Evolutionary conservation across 2,888 invertebrate genomes (phyloP), one percentile per base, ranked within the genome.

Genomic region (Cylindroiulus punctatus): DNA sequence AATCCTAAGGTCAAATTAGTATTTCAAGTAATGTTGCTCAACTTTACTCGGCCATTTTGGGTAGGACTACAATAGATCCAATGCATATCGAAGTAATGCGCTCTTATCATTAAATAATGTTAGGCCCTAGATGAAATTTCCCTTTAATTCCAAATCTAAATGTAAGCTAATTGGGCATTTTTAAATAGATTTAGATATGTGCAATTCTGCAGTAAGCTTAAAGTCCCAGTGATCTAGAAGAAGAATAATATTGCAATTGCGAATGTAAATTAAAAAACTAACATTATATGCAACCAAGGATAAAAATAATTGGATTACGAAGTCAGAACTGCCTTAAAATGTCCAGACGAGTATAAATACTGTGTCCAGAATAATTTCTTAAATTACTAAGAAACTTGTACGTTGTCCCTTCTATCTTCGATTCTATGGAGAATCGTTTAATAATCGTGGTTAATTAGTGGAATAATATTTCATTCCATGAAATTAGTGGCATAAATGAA

Each of bases 251-350:
- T n/a, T 52, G n/a, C 52, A 52, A 52, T 52, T 52, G n/a, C 52
- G n/a, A 52, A 52, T n/a, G 52, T 52, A 19, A 52, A n/a, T 19
- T 3, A 1, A 52, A 52, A 52, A 52, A 52, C 52, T 19, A 52
- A 52, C 14, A 52, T 52, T 52, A 52, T 52, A 52, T 52, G 52
- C 52, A 52, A 52, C 52, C 19, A 52, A 52, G n/a, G 52, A n/a
- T 52, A 52, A 52, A 52, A 52, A 0, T 52, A n/a, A 19, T 52
- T 52, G 52, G 52, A 52, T 52, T 52, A 52, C 4, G 52, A 52
- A 52, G 52, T 52, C 52, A 52, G 52, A 52, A 52, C 52, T 52
- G 52, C 52, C 52, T 52, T 52, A 52, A 52, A 52, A 52, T 52
- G 52, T 52, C 52, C 52, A 52, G 52, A 52, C 52, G 52, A 52